Evolutionary conservation across 2,888 invertebrate genomes (phyloP).

Genomic region (Colostygia pectinataria): DNA sequence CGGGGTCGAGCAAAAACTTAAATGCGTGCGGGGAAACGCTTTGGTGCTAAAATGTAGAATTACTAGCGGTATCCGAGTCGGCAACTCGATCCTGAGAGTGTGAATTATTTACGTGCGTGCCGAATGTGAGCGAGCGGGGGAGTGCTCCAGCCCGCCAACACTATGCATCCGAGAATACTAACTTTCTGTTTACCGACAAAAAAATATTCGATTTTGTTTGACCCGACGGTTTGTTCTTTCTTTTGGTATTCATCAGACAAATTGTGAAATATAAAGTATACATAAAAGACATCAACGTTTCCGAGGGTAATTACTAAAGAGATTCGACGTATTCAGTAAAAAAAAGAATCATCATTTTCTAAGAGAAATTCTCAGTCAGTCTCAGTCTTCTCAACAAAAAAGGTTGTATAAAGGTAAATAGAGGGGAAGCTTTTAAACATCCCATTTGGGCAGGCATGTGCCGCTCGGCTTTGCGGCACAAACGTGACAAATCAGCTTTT

Average conservation of each 20-base stretch:
- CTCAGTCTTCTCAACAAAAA: conserved; percentile 9
- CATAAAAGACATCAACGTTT: conserved; percentile 13
- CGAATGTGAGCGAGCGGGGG: conserved; percentile 52
- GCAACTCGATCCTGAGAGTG: conserved; percentile 57
- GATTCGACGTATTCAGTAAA: background rate
- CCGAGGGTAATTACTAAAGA: background rate
- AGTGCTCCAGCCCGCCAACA: conserved; percentile 36
- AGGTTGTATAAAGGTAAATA: conserved; percentile 20
- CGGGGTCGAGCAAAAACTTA: conserved; percentile 67
- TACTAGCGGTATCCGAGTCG: conserved; percentile 65
- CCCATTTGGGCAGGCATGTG: conserved; percentile 33
- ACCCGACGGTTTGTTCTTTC: conserved; percentile 32
- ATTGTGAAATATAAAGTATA: background rate
- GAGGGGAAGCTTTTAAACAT: conserved; percentile 28
- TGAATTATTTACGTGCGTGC: conserved; percentile 67
- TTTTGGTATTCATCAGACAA: background rate
- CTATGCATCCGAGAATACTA: conserved; percentile 45
- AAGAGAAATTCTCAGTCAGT: conserved; percentile 2
- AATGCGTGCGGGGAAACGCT: conserved; percentile 63
- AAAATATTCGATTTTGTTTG: conserved; percentile 49
- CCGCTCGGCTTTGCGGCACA: conserved; percentile 27
- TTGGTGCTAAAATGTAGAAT: conserved; percentile 70
- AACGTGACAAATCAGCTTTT: conserved; percentile 39
- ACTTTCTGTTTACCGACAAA: conserved; percentile 57
- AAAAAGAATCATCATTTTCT: conserved; percentile 7